These are phyloP conservation scores for Peucedramus taeniatus DNA, from an alignment of 2,113 vertebrate genomes.

Conservation along the genomic window DNA sequence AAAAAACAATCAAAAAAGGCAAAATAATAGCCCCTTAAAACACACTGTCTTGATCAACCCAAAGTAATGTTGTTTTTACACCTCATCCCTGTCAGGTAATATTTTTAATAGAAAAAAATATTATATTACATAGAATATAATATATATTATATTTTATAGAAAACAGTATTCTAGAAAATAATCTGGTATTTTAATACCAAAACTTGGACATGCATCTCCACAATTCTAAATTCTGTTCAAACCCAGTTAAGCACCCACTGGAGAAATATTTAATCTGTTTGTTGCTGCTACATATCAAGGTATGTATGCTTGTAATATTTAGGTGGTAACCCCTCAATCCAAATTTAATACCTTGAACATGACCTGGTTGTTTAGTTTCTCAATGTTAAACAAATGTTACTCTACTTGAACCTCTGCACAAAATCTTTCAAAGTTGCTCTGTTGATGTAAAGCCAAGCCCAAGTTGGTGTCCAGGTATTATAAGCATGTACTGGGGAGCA, in stretches of 20 bases:
- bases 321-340: background rate
- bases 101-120: background rate
- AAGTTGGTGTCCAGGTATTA: background rate
- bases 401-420: background rate
- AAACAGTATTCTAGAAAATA: background rate
- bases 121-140: background rate
- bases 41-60: background rate
- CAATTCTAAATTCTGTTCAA: background rate
- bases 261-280: background rate
- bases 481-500: background rate
- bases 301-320: background rate
- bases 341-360: background rate
- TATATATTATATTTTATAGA: background rate
- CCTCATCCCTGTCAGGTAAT: background rate
- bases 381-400: background rate
- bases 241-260: background rate
- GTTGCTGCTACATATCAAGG: background rate
- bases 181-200: background rate
- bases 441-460: background rate
- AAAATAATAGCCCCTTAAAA: background rate
- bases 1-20: background rate
- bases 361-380: background rate
- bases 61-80: background rate
- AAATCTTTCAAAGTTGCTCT: background rate
- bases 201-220: background rate